These are phyloP conservation scores for Melanchra persicariae DNA, from an alignment of 2,888 invertebrate genomes.

Conservation along the genomic window DNA sequence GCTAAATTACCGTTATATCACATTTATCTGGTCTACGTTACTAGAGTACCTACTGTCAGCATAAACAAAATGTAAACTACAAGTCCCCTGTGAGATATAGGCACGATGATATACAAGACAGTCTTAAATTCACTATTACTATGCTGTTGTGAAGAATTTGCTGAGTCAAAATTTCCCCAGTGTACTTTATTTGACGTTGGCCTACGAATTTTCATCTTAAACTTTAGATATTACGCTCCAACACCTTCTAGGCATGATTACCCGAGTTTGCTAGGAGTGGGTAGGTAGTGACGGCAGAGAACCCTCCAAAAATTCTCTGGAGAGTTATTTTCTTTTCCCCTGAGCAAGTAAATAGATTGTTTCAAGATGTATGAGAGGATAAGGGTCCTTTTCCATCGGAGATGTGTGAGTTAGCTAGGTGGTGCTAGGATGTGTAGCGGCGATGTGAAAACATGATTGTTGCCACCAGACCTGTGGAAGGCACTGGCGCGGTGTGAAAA, in stretches of 20 bases:
- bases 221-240: slow-evolving; percentile 50
- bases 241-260: slow-evolving; percentile 45
- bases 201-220: slow-evolving; percentile 50
- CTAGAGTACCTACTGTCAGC: background rate
- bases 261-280: slow-evolving; percentile 39
- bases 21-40: no score
- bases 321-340: slow-evolving; percentile 27
- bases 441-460: no score
- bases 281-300: slow-evolving; percentile 16
- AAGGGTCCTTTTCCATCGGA: background rate
- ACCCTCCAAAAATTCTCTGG: slow-evolving; percentile 36
- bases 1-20: no score
- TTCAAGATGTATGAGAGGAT: slow-evolving; percentile 23
- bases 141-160: slow-evolving; percentile 49
- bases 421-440: background rate
- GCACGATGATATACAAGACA: slow-evolving; percentile 14
- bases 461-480: no score
- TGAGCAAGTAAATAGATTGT: slow-evolving; percentile 40
- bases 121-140: slow-evolving; percentile 44
- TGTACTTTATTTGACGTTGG: slow-evolving; percentile 47
- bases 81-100: background rate
- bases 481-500: no score
- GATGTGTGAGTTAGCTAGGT: background rate
- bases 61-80: slow-evolving; percentile 1
- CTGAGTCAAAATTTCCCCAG: slow-evolving; percentile 51